Conservation (phyloP, 1,140 invertebrate genomes). For the Philotrypesis tridentata region DNA sequence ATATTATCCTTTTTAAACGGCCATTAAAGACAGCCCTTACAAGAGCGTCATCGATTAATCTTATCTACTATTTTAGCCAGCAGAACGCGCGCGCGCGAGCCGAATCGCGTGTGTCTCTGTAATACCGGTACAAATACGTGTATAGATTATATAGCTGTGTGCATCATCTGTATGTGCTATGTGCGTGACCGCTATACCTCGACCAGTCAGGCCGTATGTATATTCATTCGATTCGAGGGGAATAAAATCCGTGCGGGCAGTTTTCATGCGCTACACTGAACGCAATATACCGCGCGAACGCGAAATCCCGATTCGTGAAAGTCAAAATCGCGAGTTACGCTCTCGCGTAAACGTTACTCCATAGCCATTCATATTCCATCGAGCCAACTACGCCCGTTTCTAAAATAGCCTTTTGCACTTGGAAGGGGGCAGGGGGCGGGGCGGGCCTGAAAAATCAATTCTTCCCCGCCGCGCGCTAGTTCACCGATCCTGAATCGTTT, state of each 20-base stretch:
- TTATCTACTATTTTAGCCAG: not conserved
- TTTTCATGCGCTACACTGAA: not conserved
- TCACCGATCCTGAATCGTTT: not conserved
- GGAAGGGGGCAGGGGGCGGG: no score
- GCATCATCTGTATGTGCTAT: not conserved
- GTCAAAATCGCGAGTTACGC: no score
- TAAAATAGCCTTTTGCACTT: no score
- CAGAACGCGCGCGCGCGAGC: no score
- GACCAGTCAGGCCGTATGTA: no score
- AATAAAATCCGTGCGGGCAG: no score
- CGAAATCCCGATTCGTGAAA: not conserved
- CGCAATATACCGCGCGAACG: not conserved
- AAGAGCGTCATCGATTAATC: not conserved
- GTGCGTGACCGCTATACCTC: no score
- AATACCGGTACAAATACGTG: no score
- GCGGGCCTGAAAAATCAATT: not conserved
- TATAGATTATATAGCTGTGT: no score
- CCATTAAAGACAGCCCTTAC: not conserved
- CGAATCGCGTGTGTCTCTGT: no score
- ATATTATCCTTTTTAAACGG: slow-evolving; percentile 30
- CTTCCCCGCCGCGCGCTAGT: not conserved
- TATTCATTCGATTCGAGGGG: no score
- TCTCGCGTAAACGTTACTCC: not conserved
- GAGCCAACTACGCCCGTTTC: not conserved
- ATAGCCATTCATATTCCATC: not conserved